A percentile compares a stretch with the other conserved stretches of the same genome.
Evolutionary conservation across 2,113 vertebrate species (phyloP).

Genomic region (Chloebia gouldiae): DNA sequence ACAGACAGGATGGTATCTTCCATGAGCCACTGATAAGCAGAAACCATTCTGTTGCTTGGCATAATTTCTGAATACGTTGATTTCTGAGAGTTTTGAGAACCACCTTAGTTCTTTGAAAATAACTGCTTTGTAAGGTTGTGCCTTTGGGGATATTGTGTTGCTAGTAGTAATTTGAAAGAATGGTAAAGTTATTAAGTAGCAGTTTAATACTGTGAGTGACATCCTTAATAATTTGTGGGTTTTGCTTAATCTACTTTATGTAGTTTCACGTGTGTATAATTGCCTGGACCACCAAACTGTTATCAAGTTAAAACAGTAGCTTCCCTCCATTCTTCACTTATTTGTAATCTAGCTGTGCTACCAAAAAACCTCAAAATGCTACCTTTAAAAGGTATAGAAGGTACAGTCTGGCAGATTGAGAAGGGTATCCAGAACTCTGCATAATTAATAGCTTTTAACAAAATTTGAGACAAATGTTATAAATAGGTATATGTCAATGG

Average conservation of each 20-base stretch:
- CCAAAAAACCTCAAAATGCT: not conserved
- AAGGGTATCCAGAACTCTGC: not conserved
- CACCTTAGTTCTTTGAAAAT: not conserved
- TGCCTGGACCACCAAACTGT: not conserved
- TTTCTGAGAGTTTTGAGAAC: not conserved
- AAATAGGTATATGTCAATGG: accelerated
- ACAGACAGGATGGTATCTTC: not conserved
- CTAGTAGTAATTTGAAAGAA: not conserved
- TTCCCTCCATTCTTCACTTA: not conserved
- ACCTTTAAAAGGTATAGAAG: not conserved
- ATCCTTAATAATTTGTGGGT: not conserved
- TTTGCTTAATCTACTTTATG: not conserved
- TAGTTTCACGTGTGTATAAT: not conserved
- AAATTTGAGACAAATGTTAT: not conserved
- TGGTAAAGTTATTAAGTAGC: not conserved
- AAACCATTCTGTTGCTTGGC: not conserved
- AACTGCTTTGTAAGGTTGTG: not conserved
- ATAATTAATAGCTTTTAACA: not conserved
- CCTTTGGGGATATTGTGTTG: not conserved
- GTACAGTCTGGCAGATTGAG: not conserved
- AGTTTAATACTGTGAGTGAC: not conserved
- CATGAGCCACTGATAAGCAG: not conserved
- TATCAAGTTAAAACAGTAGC: not conserved
- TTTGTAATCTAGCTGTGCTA: not conserved
- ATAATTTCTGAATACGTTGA: not conserved